Evolutionary conservation across 2,888 invertebrate species (phyloP).

Genomic region (Tachina fera): DNA sequence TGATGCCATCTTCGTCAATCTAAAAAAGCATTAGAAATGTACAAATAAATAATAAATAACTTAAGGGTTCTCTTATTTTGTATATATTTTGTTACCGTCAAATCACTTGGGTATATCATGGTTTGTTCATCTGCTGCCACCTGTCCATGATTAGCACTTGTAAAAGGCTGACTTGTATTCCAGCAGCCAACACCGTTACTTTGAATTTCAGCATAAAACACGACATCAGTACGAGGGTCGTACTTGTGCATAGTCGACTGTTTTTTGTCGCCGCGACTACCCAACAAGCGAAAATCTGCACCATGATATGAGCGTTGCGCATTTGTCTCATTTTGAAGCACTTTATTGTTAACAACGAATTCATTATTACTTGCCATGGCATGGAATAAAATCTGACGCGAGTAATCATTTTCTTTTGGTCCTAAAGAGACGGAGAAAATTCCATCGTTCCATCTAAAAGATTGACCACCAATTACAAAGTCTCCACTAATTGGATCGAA

Average conservation of each 20-base stretch:
- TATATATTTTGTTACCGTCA: conserved; percentile 81
- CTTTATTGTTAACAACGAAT: conserved; percentile 87
- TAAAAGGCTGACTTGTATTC: conserved; percentile 85
- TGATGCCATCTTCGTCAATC: conserved; percentile 86
- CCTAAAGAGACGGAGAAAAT: conserved; percentile 89
- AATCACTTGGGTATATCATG: conserved; percentile 89
- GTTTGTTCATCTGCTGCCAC: conserved; percentile 85
- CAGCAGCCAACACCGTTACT: conserved; percentile 90
- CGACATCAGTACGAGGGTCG: conserved; percentile 85
- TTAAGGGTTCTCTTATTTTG: not conserved
- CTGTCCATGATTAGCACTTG: conserved; percentile 84
- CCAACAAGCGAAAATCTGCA: conserved; percentile 85
- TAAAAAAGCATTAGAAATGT: conserved; percentile 75
- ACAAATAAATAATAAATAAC: not conserved
- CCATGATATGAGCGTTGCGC: conserved; percentile 84
- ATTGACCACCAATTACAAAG: conserved; percentile 86
- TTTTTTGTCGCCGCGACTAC: conserved; percentile 86
- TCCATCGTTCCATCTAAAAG: conserved; percentile 92
- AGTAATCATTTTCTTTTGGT: conserved; percentile 84
- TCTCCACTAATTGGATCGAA: conserved; percentile 89
- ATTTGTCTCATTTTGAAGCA: conserved; percentile 85
- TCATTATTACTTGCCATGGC: conserved; percentile 89
- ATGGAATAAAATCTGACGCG: conserved; percentile 89
- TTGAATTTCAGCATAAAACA: conserved; percentile 89
- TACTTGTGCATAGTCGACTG: conserved; percentile 89